These are phyloP conservation scores for Channa maculata DNA, from an alignment of 2,113 vertebrate species.

Conservation along the genomic window DNA sequence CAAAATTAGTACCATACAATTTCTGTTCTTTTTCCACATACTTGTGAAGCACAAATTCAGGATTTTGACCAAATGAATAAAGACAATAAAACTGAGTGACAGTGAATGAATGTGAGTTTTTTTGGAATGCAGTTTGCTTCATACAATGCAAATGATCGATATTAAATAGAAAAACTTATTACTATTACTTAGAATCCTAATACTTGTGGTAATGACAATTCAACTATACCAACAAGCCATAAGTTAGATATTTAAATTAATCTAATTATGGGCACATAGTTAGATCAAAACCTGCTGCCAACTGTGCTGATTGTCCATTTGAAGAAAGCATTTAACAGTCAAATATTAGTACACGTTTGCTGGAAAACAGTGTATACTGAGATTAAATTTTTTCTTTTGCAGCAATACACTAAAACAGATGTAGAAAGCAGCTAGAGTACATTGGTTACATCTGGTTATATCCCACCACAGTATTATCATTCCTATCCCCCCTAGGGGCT, in stretches of 20 bases:
- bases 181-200: no score
- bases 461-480: slow-evolving; percentile 7
- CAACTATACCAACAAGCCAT: neutral
- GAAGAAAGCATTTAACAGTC: neutral
- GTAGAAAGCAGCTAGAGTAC: slow-evolving; percentile 5
- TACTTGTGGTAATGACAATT: neutral
- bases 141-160: neutral
- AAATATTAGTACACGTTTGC: neutral
- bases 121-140: neutral
- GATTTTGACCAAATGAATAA: neutral
- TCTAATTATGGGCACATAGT: neutral
- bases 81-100: neutral
- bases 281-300: neutral
- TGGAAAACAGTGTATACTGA: no score
- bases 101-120: neutral
- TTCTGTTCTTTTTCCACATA: neutral
- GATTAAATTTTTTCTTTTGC: slow-evolving; percentile 12
- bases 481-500: neutral
- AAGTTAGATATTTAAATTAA: neutral
- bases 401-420: slow-evolving; percentile 17
- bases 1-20: neutral
- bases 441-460: slow-evolving; percentile 30
- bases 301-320: neutral
- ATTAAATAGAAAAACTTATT: neutral
- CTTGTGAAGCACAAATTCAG: neutral